Base-by-base conservation (phyloP, 2,888 invertebrate genomes). In the Morinoia aosen region DNA sequence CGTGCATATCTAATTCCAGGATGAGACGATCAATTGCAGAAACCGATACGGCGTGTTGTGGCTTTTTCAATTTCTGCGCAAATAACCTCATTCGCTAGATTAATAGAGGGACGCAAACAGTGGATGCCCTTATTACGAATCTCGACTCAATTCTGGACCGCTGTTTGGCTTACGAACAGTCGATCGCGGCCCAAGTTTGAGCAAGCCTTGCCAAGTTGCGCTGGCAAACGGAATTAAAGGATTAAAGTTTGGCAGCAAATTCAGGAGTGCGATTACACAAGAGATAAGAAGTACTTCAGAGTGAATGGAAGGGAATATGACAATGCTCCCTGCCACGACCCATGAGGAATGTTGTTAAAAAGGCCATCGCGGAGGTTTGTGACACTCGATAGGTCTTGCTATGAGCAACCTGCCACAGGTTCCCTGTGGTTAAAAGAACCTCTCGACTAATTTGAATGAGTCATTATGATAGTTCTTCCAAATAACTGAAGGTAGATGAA, bases 151-250 rank as follows among this genome's bases (percentile, higher is more conserved):
- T 57, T 57, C 39, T 93, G 19, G 57, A 93, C 33, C 8, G 10
- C 56, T 93, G 58, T 57, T 57, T 33, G 93, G 93, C 93, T 93
- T 57, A 93, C 12, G 57, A 58, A 93, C 93, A 57, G 57, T 93
- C 93, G 48, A 57, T 93, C 57, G 93, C 56, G 33, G 57, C 57
- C n/a, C 2, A 93, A 93, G 57, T 93, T 93, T 33, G 48, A 33
- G 93, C 57, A 93, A 93, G 57, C 93, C 16, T 57, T 33, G 5
- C 57, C 25, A 93, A 93, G 93, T 93, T 93, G 12, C 93, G 16
- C 93, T 33, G 57, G 93, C 93, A 93, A 93, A 93, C 93, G 56
- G 57, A 93, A 93, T 93, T 93, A 93, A 93, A 57, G 57, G 93
- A 58, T 93, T 57, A 57, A 93, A 93, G 93, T 93, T 93, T 57